Percentiles rank a stretch among this genome's conserved stretches.
These are phyloP conservation scores for Ooceraea biroi DNA, from an alignment of 1,140 invertebrate genomes.

Conservation along the genomic window DNA sequence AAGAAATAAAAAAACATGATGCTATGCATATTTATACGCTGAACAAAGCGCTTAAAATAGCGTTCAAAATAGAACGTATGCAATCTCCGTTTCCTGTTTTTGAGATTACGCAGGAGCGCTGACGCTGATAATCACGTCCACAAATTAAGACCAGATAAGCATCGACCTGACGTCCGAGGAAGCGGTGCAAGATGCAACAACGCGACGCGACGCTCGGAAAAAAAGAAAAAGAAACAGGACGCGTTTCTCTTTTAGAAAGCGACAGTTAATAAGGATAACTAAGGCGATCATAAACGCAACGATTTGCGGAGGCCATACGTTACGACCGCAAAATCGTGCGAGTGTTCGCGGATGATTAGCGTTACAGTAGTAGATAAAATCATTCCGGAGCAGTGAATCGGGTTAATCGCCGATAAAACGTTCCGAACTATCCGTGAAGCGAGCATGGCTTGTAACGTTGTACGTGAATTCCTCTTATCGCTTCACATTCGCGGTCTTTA, in stretches of 20 bases:
- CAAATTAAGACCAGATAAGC: constrained; percentile 25
- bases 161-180: constrained; percentile 20
- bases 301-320: not conserved
- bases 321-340: constrained; percentile 37
- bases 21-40: not conserved
- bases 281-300: constrained; percentile 43
- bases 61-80: not conserved
- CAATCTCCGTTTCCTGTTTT: not conserved
- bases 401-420: constrained; percentile 40
- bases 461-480: constrained; percentile 6
- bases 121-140: not conserved
- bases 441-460: not conserved
- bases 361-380: constrained; percentile 6
- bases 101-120: not conserved
- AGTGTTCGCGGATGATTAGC: constrained; percentile 46
- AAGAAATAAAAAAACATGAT: not conserved
- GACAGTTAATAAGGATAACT: constrained; percentile 59
- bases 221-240: constrained; percentile 33
- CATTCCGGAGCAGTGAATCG: constrained; percentile 50
- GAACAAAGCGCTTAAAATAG: not conserved
- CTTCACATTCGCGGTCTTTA: constrained; percentile 21
- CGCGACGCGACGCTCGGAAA: constrained; percentile 9
- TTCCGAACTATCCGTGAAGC: constrained; percentile 21
- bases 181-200: constrained; percentile 2
- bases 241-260: constrained; percentile 67